Conservation (phyloP, 2,113 vertebrate genomes). For the Dasyurus viverrinus region DNA sequence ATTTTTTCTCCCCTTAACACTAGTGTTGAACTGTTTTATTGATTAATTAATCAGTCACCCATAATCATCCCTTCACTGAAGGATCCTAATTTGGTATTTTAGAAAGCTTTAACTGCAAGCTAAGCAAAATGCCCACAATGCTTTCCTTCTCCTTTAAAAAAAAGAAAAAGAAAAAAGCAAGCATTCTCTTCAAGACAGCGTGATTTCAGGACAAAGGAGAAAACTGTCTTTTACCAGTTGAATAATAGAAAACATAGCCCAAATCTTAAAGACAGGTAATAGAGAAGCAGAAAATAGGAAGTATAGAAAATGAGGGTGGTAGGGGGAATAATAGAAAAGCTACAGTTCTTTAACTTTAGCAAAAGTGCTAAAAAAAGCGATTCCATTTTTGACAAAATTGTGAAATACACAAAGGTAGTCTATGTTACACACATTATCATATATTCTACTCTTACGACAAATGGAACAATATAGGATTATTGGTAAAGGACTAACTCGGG, state of each 20-base stretch:
- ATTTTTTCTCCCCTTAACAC: slow-evolving; percentile 5
- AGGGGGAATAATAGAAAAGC: not conserved
- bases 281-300: not conserved
- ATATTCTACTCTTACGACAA: not conserved
- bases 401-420: not conserved
- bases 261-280: not conserved
- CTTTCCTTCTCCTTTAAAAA: slow-evolving; percentile 7
- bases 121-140: slow-evolving; percentile 29
- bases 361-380: not conserved
- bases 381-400: not conserved
- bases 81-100: slow-evolving; percentile 19
- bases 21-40: not conserved
- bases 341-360: not conserved
- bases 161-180: not conserved
- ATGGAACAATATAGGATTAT: not conserved
- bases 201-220: slow-evolving; percentile 26
- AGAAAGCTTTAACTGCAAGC: slow-evolving; percentile 41
- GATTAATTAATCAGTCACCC: slow-evolving; percentile 49
- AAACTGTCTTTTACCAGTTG: slow-evolving; percentile 37
- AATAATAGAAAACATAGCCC: not conserved
- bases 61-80: not conserved
- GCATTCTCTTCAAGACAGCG: slow-evolving; percentile 10
- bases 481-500: not conserved
- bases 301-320: not conserved
- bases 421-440: not conserved